Conservation (phyloP, 1,140 invertebrate species). For the Choristoneura fumiferana region DNA sequence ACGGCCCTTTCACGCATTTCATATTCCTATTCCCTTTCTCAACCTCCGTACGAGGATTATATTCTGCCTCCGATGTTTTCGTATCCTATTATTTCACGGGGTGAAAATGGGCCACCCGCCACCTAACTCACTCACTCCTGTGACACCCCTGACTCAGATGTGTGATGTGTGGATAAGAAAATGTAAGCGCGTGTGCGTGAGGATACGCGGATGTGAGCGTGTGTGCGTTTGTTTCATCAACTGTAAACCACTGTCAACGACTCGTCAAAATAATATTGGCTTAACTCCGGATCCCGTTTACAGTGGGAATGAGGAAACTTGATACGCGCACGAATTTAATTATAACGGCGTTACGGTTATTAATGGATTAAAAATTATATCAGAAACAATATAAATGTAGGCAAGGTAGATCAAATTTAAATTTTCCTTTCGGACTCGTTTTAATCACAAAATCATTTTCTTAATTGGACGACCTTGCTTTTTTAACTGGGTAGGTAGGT, state of each 20-base stretch:
- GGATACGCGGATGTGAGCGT: conserved; percentile 27
- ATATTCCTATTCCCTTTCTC: conserved; percentile 74
- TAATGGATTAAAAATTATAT: conserved; percentile 29
- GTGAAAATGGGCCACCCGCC: conserved; percentile 77
- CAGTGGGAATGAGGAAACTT: conserved; percentile 46
- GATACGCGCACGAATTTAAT: conserved; percentile 57
- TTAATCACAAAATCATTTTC: no score
- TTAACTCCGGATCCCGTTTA: conserved; percentile 52
- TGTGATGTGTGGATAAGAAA: conserved; percentile 35
- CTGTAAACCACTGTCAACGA: conserved; percentile 71
- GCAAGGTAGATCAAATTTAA: no score
- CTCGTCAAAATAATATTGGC: conserved; percentile 74
- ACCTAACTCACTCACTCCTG: conserved; percentile 58
- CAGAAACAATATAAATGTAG: conserved; percentile 29
- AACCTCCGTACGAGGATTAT: conserved; percentile 75
- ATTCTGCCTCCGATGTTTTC: conserved; percentile 76
- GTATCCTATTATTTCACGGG: conserved; percentile 77
- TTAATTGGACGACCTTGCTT: no score
- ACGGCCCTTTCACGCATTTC: conserved; percentile 69
- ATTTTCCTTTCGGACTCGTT: no score
- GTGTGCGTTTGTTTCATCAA: conserved; percentile 60
- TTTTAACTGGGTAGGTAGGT: no score
- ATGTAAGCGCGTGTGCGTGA: conserved; percentile 36
- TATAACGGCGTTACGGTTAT: conserved; percentile 39
- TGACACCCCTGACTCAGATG: conserved; percentile 37